A percentile compares a stretch with the other conserved stretches of the same genome.
phyloP scores from a whole-genome alignment of 2,888 invertebrate genomes.

The Kryphioiulus occultus region DNA sequence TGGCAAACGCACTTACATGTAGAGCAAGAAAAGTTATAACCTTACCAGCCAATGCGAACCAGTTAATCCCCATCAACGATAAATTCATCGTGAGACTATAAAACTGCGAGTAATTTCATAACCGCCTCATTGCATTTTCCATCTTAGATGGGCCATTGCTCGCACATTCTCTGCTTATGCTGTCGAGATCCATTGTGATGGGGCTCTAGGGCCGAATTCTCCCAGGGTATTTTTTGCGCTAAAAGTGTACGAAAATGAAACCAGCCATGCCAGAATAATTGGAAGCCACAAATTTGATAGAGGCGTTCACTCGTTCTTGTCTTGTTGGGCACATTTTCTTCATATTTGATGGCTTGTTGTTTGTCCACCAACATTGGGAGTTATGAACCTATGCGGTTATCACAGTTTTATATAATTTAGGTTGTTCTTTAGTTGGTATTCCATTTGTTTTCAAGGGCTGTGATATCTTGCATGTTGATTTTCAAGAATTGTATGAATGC shows the following conservation, averaged over 20 bases:
- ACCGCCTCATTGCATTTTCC: background rate
- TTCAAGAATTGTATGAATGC: too few species aligned
- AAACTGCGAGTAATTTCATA: background rate
- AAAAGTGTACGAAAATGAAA: background rate
- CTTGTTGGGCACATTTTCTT: too few species aligned
- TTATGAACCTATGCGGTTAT: background rate
- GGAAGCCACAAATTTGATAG: background rate
- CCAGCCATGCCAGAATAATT: background rate
- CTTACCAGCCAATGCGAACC: background rate
- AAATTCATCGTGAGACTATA: background rate
- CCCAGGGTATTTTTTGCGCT: background rate
- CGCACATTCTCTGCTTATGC: background rate
- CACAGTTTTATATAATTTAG: background rate
- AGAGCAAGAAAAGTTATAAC: background rate
- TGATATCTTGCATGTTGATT: too few species aligned
- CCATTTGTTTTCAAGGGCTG: background rate
- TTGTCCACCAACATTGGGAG: too few species aligned
- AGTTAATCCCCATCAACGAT: slow-evolving; percentile 23
- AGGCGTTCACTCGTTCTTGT: too few species aligned
- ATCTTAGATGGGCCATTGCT: background rate
- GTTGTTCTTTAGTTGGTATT: background rate
- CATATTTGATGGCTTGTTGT: too few species aligned
- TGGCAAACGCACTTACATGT: background rate
- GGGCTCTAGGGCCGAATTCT: background rate
- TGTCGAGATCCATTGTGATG: background rate